Percentiles rank a stretch among this genome's conserved stretches.
Evolutionary conservation across 2,888 invertebrate genomes (phyloP).

Genomic region (Yponomeuta plumbellus): DNA sequence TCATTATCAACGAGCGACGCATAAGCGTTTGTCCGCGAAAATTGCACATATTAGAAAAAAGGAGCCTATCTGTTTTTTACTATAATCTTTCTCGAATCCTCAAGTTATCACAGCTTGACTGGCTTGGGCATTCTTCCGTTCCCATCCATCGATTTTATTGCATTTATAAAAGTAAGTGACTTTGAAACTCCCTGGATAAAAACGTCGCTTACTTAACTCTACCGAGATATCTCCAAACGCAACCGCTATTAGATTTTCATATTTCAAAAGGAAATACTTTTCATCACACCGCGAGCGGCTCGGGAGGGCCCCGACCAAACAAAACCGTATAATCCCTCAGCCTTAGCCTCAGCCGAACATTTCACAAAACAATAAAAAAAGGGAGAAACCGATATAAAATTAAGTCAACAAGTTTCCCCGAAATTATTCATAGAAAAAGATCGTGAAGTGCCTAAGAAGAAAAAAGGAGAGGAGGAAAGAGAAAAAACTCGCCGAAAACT

Average conservation of each 20-base stretch:
- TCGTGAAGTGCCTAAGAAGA: slow-evolving; percentile 41
- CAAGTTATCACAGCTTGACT: too few species aligned
- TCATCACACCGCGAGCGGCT: background rate
- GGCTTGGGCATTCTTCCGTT: too few species aligned
- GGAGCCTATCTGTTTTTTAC: too few species aligned
- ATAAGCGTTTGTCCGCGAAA: too few species aligned
- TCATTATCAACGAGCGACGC: too few species aligned
- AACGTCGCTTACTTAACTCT: too few species aligned
- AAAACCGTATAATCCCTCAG: slow-evolving; percentile 7
- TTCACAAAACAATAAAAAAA: slow-evolving; percentile 27
- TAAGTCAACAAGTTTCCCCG: slow-evolving; percentile 69
- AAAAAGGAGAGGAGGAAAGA: slow-evolving; percentile 22
- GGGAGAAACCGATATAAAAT: slow-evolving; percentile 65
- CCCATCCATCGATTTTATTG: too few species aligned
- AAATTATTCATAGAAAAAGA: slow-evolving; percentile 72
- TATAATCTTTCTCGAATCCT: too few species aligned
- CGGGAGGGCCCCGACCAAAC: background rate
- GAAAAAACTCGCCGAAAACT: slow-evolving; percentile 39
- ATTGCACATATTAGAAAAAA: too few species aligned
- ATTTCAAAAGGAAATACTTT: background rate
- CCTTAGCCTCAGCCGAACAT: background rate
- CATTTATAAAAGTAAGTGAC: too few species aligned
- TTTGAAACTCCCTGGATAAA: too few species aligned
- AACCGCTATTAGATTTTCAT: background rate
- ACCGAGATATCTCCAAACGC: too few species aligned